phyloP scores from a whole-genome alignment of 2,888 invertebrate genomes.

The Melanargia galathea region DNA sequence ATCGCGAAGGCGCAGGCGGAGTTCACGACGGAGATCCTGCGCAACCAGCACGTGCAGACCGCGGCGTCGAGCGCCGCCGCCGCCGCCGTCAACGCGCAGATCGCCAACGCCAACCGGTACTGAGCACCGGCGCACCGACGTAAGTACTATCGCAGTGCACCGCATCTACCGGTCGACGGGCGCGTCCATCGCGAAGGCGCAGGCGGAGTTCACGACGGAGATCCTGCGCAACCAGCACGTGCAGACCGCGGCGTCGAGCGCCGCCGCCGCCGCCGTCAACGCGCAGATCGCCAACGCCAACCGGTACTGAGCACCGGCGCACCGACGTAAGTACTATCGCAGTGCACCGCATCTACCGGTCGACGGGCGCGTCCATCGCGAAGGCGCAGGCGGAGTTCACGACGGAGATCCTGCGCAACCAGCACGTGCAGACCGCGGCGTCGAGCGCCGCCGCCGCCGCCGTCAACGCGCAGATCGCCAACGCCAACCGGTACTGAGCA shows the following conservation, averaged over 20 bases:
- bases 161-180: slow-evolving; percentile 97
- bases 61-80: slow-evolving; percentile 94
- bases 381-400: slow-evolving; percentile 99
- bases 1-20: slow-evolving; percentile 99
- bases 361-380: slow-evolving; percentile 97
- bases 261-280: slow-evolving; percentile 92
- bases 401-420: slow-evolving; percentile 96
- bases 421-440: slow-evolving; percentile 95
- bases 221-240: slow-evolving; percentile 97
- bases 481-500: slow-evolving; percentile 73
- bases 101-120: slow-evolving; percentile 80
- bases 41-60: slow-evolving; percentile 96
- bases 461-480: slow-evolving; percentile 88
- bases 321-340: too few species aligned
- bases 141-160: too few species aligned
- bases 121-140: too few species aligned
- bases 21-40: slow-evolving; percentile 96
- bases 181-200: slow-evolving; percentile 98
- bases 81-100: slow-evolving; percentile 91
- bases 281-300: slow-evolving; percentile 85
- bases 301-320: slow-evolving; percentile 70
- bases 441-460: slow-evolving; percentile 93
- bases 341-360: slow-evolving; percentile 98
- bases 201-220: slow-evolving; percentile 97
- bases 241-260: slow-evolving; percentile 92